Percentiles rank a stretch among this genome's conserved stretches.
phyloP scores from a whole-genome alignment of 2,888 invertebrate species.

The Girardia tigrina region DNA sequence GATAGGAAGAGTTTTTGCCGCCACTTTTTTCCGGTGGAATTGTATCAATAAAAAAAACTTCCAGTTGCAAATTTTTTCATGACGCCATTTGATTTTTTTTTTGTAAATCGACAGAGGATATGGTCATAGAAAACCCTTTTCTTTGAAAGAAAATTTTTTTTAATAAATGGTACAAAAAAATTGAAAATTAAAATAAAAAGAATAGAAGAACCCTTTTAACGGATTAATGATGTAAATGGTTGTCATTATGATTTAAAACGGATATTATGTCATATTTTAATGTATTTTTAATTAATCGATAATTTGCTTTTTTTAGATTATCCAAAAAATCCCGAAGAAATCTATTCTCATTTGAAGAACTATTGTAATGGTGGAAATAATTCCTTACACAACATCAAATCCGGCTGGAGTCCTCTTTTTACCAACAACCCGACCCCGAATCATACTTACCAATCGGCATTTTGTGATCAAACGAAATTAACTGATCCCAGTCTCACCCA shows the following conservation, averaged over 20 bases:
- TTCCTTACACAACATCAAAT: not conserved
- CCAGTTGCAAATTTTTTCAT: not conserved
- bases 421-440: not conserved
- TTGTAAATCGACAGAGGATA: no score
- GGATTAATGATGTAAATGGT: not conserved
- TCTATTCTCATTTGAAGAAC: constrained; percentile 6
- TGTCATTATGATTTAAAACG: not conserved
- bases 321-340: constrained; percentile 10
- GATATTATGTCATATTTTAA: no score
- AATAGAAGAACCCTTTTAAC: not conserved
- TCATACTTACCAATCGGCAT: constrained; percentile 2
- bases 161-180: no score
- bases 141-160: no score
- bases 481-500: not conserved
- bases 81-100: not conserved
- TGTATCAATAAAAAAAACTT: not conserved
- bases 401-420: not conserved
- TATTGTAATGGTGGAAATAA: not conserved
- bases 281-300: no score
- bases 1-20: not conserved
- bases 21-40: constrained; percentile 14
- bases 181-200: not conserved
- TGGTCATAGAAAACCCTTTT: no score
- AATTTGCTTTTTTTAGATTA: not conserved
- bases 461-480: constrained; percentile 12